A percentile compares a stretch with the other conserved stretches of the same genome.
phyloP scores from a whole-genome alignment of 2,113 vertebrate genomes.

The Phylloscopus whistleri region DNA sequence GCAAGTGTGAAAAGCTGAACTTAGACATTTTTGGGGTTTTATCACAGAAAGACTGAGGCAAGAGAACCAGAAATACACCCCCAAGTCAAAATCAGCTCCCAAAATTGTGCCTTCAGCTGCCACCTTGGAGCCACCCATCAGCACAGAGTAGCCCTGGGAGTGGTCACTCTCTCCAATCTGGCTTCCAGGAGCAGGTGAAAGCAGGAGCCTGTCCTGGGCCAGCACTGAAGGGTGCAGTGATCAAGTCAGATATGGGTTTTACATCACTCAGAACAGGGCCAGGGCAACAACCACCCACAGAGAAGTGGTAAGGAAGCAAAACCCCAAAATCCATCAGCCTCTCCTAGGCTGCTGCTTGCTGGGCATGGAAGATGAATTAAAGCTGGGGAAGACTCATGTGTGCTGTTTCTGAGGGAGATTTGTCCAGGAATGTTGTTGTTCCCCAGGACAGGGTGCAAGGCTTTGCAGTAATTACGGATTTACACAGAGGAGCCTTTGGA shows the following conservation, averaged over 20 bases:
- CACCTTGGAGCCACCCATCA: background rate
- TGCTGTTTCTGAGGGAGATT: background rate
- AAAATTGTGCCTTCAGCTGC: background rate
- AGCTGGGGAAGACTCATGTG: background rate
- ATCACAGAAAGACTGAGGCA: background rate
- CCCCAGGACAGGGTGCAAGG: background rate
- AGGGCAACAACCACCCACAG: background rate
- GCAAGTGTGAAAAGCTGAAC: background rate
- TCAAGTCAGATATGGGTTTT: background rate
- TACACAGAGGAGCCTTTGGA: background rate
- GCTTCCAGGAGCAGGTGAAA: background rate
- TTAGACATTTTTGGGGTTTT: background rate
- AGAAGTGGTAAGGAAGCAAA: background rate
- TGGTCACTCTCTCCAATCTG: fast-evolving
- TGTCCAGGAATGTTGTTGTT: background rate
- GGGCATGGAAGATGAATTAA: background rate
- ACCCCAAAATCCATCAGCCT: background rate
- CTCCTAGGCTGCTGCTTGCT: background rate
- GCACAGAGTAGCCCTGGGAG: background rate
- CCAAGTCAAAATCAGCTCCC: background rate
- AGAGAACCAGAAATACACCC: background rate
- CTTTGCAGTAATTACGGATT: background rate
- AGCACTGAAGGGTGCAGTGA: fast-evolving
- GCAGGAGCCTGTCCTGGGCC: fast-evolving
- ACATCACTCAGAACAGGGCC: background rate